Percentiles rank a stretch among this genome's conserved stretches.
These are phyloP conservation scores for Catharus bicknelli DNA, from an alignment of 2,113 vertebrate species.

Conservation along the genomic window DNA sequence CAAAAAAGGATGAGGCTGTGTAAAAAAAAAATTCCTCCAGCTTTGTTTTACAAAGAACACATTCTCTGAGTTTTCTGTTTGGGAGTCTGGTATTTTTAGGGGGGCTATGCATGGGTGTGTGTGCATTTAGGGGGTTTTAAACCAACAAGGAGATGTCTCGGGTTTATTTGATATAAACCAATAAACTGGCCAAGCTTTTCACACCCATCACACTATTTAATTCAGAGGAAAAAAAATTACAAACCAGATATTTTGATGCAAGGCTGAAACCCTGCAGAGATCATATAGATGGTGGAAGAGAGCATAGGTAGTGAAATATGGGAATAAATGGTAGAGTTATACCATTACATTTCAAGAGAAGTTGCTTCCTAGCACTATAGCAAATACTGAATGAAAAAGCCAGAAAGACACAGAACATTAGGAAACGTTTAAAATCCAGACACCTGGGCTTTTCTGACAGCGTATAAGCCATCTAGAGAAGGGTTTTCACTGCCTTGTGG, in stretches of 20 bases:
- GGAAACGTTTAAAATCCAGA: not conserved
- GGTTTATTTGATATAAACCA: not conserved
- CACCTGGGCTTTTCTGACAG: not conserved
- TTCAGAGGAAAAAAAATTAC: not conserved
- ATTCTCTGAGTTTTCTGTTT: not conserved
- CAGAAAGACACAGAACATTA: not conserved
- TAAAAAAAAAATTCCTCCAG: not conserved
- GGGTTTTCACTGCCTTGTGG: not conserved
- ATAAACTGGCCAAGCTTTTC: not conserved
- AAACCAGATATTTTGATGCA: not conserved
- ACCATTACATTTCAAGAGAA: not conserved
- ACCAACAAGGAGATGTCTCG: not conserved
- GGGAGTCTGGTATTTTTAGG: not conserved
- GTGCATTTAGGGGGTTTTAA: not conserved
- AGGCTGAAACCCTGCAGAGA: not conserved
- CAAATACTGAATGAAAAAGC: not conserved
- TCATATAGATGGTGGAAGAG: accelerated
- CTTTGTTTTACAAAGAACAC: not conserved
- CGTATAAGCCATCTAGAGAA: not conserved
- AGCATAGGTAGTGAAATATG: not conserved
- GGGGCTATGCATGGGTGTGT: accelerated
- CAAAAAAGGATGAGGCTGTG: not conserved
- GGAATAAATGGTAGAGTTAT: not conserved
- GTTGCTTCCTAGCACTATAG: not conserved
- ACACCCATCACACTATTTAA: not conserved